Conservation (phyloP, 2,113 vertebrate genomes). For the Bujurquina vittata region DNA sequence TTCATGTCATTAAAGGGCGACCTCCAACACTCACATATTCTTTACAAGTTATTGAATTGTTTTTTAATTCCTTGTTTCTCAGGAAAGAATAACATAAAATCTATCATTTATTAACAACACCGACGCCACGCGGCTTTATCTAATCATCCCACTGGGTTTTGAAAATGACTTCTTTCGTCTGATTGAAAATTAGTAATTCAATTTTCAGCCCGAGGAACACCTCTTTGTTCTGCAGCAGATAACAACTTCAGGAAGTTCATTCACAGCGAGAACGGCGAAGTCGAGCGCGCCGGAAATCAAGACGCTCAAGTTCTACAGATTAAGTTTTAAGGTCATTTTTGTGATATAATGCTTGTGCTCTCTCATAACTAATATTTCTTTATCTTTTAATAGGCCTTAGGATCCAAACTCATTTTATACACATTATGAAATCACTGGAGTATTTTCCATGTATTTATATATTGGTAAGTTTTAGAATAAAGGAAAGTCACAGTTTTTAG, state of each 20-base stretch:
- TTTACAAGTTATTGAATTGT: not conserved
- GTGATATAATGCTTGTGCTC: not conserved
- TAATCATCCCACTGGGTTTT: not conserved
- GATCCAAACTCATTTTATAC: not conserved
- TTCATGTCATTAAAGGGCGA: not conserved
- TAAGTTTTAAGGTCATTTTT: not conserved
- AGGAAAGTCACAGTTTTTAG: not conserved
- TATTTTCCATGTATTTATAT: not conserved
- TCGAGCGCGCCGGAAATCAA: not conserved
- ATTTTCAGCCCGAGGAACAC: not conserved
- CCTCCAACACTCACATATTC: not conserved
- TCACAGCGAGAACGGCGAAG: not conserved
- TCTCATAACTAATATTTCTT: not conserved
- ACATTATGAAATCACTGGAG: not conserved
- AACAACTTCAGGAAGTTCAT: not conserved
- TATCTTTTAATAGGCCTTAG: not conserved
- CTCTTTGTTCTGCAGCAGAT: not conserved
- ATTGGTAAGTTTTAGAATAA: not conserved
- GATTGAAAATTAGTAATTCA: not conserved
- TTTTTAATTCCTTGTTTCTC: not conserved
- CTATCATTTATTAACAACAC: conserved; percentile 7
- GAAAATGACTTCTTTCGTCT: not conserved
- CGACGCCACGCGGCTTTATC: not conserved
- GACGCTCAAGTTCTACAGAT: not conserved
- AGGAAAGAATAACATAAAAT: not conserved